Base-by-base conservation (phyloP, 2,888 invertebrate genomes). In the Dasypolia templi region DNA sequence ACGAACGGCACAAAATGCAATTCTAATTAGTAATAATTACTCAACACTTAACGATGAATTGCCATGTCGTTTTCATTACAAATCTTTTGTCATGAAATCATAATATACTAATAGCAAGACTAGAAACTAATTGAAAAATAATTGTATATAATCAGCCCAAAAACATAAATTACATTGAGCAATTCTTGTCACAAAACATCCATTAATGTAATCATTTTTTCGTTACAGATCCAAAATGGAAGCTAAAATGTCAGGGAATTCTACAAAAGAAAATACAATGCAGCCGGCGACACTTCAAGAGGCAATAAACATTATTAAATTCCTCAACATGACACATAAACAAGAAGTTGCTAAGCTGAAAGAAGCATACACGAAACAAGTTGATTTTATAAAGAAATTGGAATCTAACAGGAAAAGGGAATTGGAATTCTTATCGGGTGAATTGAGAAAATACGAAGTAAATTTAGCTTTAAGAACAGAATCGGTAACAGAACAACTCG, bases 381-480 rank as follows among this genome's bases (percentile, higher is more conserved):
- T 93, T 11, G 94, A 94, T 70, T 88, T 92, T 75, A 93, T 95
- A 86, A 96, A 94, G 87, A 95, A 95, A 87, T 90, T 96, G 86
- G 95, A 96, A 92, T 87, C 90, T 61, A 96, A 92, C 74, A 93
- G 96, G 81, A 95, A 95, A 86, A 94, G 92, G 78, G 96, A 96
- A 91, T 90, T 96, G 78, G 96, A 95, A 88, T 96, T 94, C 83
- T 88, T 96, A 80, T 94, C 95, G 7, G 91, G 89, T 64, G 96
- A 96, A 92, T 91, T 96, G 74, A 93, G 94, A 77, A 95, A 95
- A 89, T 96, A 96, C 86, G 96, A 96, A 93, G 85, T 93, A n/a
- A 94, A 93, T 85, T 92, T 96, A 87, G 92, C 94, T 17, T 84
- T 94, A 79, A 92, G 95, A 86, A 94, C 95, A 72, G 94, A 95